Percentiles rank a stretch among this genome's conserved stretches.
phyloP scores from a whole-genome alignment of 2,888 invertebrate species.

The Drosophila quasianomalipes region DNA sequence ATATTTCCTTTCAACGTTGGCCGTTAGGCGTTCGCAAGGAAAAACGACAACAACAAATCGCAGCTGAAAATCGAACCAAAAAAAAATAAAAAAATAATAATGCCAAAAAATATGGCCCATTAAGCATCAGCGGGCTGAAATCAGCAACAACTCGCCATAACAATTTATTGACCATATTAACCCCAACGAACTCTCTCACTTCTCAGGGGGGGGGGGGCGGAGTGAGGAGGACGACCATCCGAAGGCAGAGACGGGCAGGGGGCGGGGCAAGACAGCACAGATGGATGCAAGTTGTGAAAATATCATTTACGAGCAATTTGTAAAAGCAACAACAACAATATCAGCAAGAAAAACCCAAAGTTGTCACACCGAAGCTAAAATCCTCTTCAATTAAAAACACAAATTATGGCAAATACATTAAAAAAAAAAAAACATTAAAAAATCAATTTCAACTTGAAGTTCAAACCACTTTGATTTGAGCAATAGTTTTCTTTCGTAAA shows the following conservation, averaged over 20 bases:
- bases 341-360: not conserved
- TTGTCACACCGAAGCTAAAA: slow-evolving; percentile 6
- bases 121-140: slow-evolving; percentile 67
- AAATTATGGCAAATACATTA: not conserved
- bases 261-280: slow-evolving; percentile 48
- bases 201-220: slow-evolving; percentile 22
- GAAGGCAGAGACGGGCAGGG: not conserved
- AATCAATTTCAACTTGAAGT: not conserved
- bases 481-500: not conserved
- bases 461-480: not conserved
- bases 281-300: slow-evolving; percentile 83
- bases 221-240: slow-evolving; percentile 8
- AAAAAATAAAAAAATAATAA: not conserved
- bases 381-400: slow-evolving; percentile 18
- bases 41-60: slow-evolving; percentile 6
- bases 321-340: slow-evolving; percentile 47
- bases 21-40: slow-evolving; percentile 57
- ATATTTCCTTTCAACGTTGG: slow-evolving; percentile 69
- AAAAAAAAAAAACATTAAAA: not conserved
- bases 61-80: slow-evolving; percentile 25
- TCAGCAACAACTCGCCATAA: slow-evolving; percentile 73
- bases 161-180: slow-evolving; percentile 81
- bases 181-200: slow-evolving; percentile 77
- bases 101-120: slow-evolving; percentile 65
- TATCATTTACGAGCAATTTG: slow-evolving; percentile 83